A percentile compares a stretch with the other conserved stretches of the same genome.
Evolutionary conservation across 1,140 invertebrate genomes (phyloP).

Genomic region (Lordiphosa stackelbergi): DNA sequence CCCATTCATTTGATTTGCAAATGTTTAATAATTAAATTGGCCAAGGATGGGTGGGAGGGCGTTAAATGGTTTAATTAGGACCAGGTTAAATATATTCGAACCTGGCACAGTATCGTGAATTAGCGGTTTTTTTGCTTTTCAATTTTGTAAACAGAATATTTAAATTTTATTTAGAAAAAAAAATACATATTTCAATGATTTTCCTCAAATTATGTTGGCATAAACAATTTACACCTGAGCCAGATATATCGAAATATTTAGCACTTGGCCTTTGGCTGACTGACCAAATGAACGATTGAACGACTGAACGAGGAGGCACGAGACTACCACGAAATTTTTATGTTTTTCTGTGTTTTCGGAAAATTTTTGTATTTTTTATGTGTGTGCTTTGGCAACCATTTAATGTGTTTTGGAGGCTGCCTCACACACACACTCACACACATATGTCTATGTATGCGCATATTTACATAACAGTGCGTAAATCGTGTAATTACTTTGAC

Average conservation of each 20-base stretch:
- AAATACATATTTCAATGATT: background rate
- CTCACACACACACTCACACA: constrained; percentile 20
- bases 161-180: background rate
- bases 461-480: constrained; percentile 1
- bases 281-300: constrained; percentile 29
- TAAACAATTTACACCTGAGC: constrained; percentile 12
- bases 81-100: background rate
- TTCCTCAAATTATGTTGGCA: constrained; percentile 8
- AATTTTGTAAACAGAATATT: constrained; percentile 2
- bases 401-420: constrained; percentile 62
- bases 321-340: constrained; percentile 18
- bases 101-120: constrained; percentile 2
- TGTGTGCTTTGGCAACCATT: constrained; percentile 38
- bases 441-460: background rate
- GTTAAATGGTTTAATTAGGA: constrained; percentile 12
- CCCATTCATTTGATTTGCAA: constrained; percentile 6
- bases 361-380: constrained; percentile 12
- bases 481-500: constrained; percentile 5
- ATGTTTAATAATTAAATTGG: constrained; percentile 1
- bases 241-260: background rate
- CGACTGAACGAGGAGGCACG: constrained; percentile 37
- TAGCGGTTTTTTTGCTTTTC: constrained; percentile 2
- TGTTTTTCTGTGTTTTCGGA: constrained; percentile 14
- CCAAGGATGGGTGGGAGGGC: constrained; percentile 2
- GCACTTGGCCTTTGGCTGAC: constrained; percentile 31